Evolutionary conservation across 2,113 vertebrate genomes (phyloP), one percentile per base, ranked within the genome.

Genomic region (Nothoprocta pentlandii): DNA sequence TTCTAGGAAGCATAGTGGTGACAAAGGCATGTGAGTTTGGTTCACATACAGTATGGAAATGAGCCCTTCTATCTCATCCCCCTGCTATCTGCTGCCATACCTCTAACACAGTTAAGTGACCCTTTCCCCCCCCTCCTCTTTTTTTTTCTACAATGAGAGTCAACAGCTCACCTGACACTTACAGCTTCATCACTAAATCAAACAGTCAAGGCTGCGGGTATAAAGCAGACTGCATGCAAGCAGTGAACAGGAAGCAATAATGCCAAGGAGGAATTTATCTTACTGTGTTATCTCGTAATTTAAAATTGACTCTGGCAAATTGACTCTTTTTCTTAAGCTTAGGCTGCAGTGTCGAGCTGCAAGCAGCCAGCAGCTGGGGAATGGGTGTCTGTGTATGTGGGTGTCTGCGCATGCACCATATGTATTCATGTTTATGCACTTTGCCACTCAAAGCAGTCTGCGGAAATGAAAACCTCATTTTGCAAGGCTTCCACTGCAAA

Each of bases 401-500:
- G 36, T 5, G 67, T 56, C 64, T 36, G 62, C 23, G 54, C 28
- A 13, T 66, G 46, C 30, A 44, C 66, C 87, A 62, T 30, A 10
- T 79, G 85, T 80, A 68, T 86, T 82, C 23, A 2, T 79, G 56
- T 32, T 25, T 69, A 62, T 62, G 66, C 66, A 75, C 36, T 91
- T 95, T 91, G 51, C 69, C 78, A 85, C 59, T 94, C 81, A 85
- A 84, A 47, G 44, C 84, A 59, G 67, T 88, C 47, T 58, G 77
- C 5, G 63, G 81, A 89, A 96, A 94, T 62, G 32, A 91, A 92
- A 96, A 93, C 80, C 78, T 82, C 70, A 62, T 82, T 94, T 88
- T 87, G 15, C 59, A 82, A 93, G 73, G 58, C 89, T 89, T 87
- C 86, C 69, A 23, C 3, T 4, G 54, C 69, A 56, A 89, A 75